Evolutionary conservation across 2,888 invertebrate species (phyloP), one percentile per base, ranked within the genome.

Genomic region (Syrista parreyssii): DNA sequence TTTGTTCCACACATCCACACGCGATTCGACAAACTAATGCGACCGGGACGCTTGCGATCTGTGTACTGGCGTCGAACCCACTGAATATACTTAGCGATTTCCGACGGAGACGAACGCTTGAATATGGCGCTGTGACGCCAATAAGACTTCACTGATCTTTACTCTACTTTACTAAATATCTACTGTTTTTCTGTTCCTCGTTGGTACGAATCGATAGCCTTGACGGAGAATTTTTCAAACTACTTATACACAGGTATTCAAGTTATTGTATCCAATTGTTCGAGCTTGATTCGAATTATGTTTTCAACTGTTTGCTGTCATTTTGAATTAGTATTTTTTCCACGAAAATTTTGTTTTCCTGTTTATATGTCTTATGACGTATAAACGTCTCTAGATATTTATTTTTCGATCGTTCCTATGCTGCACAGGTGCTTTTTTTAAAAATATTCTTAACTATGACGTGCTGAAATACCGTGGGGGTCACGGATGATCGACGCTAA

Each of bases 11-110:
- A 9, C 23, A 9, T 23, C 55, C 55, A 23, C 23, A 9, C 23
- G 9, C 23, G 55, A 15, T 55, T 55, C 1, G 9, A 55, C 23
- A 23, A 15, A 55, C 55, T 55, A 55, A 55, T 23, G 55, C 55
- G 6, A 55, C 55, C 55, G 55, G 55, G 9, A 55, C 23, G 71
- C 71, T 71, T 31, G 32, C 23, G 32, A n/a, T 9, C 33, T 33
- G 31, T 31, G 4, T 71, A 71, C 31, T 33, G 71, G 12, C 71
- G 12, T 71, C 71, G 71, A 71, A 71, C 31, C 33, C 12, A 71
- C 71, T 71, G 71, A 71, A 12, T 71, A 71, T 15, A 71, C 32
- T 71, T 71, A n/a, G 71, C 32, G 12, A 71, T 71, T 71, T 71
- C 71, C 31, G 23, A 33, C 71, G 3, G 12, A 33, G 71, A 31